Conservation (phyloP, 2,888 invertebrate species). For the Halictus quadricinctus region DNA sequence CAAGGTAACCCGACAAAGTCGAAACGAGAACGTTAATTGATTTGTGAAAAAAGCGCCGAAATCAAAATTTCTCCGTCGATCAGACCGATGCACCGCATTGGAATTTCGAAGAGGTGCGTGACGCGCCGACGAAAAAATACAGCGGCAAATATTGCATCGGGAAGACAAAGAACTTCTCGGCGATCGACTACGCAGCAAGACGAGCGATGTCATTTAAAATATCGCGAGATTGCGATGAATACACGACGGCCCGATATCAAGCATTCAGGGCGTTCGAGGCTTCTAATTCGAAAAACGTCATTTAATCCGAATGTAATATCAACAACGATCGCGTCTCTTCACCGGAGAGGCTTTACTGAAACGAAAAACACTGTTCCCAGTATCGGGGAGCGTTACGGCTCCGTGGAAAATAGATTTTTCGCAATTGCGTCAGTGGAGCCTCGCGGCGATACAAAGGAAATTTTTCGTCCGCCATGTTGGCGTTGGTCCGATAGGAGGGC, state of each 20-base stretch:
- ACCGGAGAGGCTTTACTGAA: background rate
- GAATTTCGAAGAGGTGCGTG: conserved; percentile 59
- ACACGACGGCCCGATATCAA: conserved; percentile 48
- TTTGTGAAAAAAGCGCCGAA: conserved; percentile 68
- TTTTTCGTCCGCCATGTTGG: conserved; percentile 83
- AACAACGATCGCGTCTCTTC: background rate
- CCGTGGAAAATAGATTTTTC: conserved; percentile 54
- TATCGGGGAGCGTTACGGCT: conserved; percentile 15
- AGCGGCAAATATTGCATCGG: conserved; percentile 45
- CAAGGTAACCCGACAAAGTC: conserved; percentile 20
- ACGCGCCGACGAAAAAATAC: conserved; percentile 53
- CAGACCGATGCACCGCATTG: conserved; percentile 55
- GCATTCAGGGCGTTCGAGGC: conserved; percentile 62
- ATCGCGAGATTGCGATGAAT: conserved; percentile 58
- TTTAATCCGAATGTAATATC: conserved; percentile 46
- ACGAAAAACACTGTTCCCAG: conserved; percentile 27
- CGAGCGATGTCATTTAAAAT: conserved; percentile 61
- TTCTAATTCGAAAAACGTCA: conserved; percentile 50
- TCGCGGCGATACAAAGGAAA: conserved; percentile 71
- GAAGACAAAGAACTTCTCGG: conserved; percentile 28
- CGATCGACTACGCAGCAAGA: conserved; percentile 32
- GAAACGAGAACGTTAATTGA: conserved; percentile 54
- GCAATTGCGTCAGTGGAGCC: conserved; percentile 66
- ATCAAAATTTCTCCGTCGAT: conserved; percentile 63
- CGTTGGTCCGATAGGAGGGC: conserved; percentile 81